Conservation (phyloP, 2,113 vertebrate genomes). For the Sinocyclocheilus grahami region DNA sequence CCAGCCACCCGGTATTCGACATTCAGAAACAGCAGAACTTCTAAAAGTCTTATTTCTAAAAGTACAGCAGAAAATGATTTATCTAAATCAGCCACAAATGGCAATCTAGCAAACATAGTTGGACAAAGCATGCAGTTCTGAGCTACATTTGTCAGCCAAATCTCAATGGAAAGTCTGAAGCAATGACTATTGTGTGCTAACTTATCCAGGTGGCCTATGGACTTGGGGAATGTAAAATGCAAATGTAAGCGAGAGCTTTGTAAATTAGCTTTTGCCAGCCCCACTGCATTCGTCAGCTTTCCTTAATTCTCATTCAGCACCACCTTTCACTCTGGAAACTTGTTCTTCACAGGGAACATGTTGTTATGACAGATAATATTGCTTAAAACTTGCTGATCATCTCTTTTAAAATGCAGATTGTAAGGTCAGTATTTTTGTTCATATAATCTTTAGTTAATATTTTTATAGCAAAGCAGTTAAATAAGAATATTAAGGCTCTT, state of each 20-base stretch:
- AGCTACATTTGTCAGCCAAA: conserved; percentile 54
- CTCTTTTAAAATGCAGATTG: conserved; percentile 44
- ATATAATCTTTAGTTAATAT: not conserved
- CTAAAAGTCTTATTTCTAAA: not conserved
- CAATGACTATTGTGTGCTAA: conserved; percentile 15
- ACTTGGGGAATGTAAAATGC: conserved; percentile 38
- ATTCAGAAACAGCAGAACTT: not conserved
- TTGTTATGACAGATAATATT: conserved; percentile 46
- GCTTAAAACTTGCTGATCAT: not conserved
- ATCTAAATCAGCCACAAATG: not conserved
- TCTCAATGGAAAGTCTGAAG: conserved; percentile 42
- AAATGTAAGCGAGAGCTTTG: conserved; percentile 48
- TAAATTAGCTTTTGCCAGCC: conserved; percentile 37
- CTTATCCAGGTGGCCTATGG: conserved; percentile 40
- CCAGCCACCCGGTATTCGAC: not conserved
- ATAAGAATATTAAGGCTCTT: no score
- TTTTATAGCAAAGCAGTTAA: not conserved
- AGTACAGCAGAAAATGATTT: not conserved
- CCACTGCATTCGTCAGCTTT: conserved; percentile 19
- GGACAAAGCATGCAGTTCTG: not conserved
- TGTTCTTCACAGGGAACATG: not conserved
- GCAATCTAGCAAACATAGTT: not conserved
- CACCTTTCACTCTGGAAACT: conserved; percentile 33
- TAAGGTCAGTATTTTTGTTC: conserved; percentile 42
- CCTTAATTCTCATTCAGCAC: conserved; percentile 35